Conservation (phyloP, 1,140 invertebrate genomes). For the Atta colombica region DNA sequence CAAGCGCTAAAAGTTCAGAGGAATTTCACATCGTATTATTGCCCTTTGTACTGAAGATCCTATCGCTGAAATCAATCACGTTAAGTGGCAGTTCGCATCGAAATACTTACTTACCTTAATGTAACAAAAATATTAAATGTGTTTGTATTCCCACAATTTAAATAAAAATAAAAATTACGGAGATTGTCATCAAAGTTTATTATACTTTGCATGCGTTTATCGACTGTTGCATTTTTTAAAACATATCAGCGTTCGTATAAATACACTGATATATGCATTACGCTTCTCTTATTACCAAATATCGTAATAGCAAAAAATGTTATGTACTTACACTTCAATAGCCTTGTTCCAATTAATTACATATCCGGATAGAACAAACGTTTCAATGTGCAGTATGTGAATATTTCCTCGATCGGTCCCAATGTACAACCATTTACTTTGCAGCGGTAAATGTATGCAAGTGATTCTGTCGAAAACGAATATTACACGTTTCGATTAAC, state of each 20-base stretch:
- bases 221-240: conserved; percentile 5
- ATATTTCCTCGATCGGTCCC: conserved; percentile 99
- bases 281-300: conserved; percentile 8
- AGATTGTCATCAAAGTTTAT: conserved; percentile 11
- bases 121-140: conserved; percentile 28
- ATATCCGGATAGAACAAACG: conserved; percentile 98
- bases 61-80: conserved; percentile 42
- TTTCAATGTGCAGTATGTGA: conserved; percentile 98
- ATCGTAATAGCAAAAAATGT: conserved; percentile 4
- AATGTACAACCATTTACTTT: conserved; percentile 99
- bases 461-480: conserved; percentile 92
- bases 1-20: conserved; percentile 27
- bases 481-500: conserved; percentile 8
- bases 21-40: conserved; percentile 7
- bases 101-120: conserved; percentile 56
- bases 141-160: conserved; percentile 17
- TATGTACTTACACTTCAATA: conserved; percentile 98
- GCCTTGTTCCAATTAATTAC: conserved; percentile 99
- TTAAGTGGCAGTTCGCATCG: conserved; percentile 11
- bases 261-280: neutral
- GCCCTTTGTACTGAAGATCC: conserved; percentile 7
- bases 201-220: conserved; percentile 27
- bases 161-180: conserved; percentile 31
- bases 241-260: neutral
- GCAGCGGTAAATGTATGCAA: conserved; percentile 96